Evolutionary conservation across 2,797 vertebrate genomes (phyloP), one percentile per base, ranked within the genome.

Genomic region (Bradypodion ventrale): DNA sequence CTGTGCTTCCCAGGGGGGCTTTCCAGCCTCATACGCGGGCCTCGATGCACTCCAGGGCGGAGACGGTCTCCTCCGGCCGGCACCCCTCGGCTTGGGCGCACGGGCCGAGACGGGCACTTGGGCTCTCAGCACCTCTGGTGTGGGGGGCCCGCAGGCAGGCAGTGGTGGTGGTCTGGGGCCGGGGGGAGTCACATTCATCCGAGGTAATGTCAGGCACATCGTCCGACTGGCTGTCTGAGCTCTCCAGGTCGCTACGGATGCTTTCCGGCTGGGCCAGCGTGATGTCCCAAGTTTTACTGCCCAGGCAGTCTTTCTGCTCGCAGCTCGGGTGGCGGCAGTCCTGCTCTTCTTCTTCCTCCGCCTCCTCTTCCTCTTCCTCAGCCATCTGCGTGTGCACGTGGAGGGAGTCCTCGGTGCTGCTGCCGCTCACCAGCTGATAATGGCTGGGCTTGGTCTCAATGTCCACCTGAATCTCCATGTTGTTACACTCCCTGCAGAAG

Each of bases 381-480:
- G 92, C 96, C 94, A 81, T 96, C 73, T 83, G 96, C 93, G 96
- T 95, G 89, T 96, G 95, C 83, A 95, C 95, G 0, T 97, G 96
- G 82, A 97, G 94, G 0, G 96, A 96, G 83, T 97, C 96, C 94
- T 99, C 98, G 0, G 98, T 98, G 32, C 96, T 97, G 94, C 96
- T 96, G 88, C 98, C 96, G 10, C 98, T 99, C 94, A 97, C 97
- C 93, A 99, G 96, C 93, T 98, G 98, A 93, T 98, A 97, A 92
- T 98, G 98, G 87, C 98, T 99, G 82, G 98, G 98, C 94, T 99
- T 99, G 94, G 98, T 98, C 94, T 99, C 98, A 4, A 99, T 99
- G 96, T 99, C 98, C 95, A 99, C 98, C 95, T 99, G 98, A 94
- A 99, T 99, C 95, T 99, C 98, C 95, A 99, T 97, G 94, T 99